phyloP scores from a whole-genome alignment of 2,113 vertebrate genomes.

The Gnathochromis pfefferi region DNA sequence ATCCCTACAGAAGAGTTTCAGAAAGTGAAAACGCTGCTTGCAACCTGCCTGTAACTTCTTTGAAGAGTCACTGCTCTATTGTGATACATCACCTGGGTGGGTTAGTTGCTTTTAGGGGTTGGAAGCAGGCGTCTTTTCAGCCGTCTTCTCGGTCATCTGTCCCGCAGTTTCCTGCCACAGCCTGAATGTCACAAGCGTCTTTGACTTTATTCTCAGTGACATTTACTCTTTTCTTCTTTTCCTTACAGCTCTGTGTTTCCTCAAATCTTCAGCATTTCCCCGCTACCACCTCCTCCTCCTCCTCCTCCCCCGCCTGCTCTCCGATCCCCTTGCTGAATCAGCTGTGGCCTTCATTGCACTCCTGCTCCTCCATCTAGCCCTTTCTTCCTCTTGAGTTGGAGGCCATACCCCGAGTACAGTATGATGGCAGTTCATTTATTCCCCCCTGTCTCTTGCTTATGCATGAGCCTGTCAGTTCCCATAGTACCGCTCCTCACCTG shows the following conservation, averaged over 20 bases:
- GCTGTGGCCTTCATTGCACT: conserved; percentile 9
- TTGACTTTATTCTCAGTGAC: neutral
- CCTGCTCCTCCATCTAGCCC: neutral
- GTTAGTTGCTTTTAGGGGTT: neutral
- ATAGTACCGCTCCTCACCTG: neutral
- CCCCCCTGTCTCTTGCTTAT: neutral
- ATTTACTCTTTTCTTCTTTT: neutral
- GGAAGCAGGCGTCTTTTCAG: neutral
- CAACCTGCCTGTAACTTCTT: neutral
- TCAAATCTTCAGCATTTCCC: neutral
- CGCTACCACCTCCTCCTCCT: neutral
- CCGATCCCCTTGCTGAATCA: conserved; percentile 6
- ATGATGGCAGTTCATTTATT: conserved; percentile 8
- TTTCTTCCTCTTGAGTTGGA: neutral
- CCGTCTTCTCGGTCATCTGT: neutral
- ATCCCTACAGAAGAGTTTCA: conserved; percentile 17
- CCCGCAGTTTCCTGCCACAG: neutral
- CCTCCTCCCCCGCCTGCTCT: neutral
- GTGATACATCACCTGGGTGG: neutral
- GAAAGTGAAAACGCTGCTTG: neutral
- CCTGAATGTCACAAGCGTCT: neutral
- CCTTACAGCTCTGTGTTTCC: neutral
- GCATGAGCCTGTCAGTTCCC: conserved; percentile 23
- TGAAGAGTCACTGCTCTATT: neutral
- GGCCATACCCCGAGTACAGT: conserved; percentile 10